A percentile compares a stretch with the other conserved stretches of the same genome.
Evolutionary conservation across 1,140 invertebrate genomes (phyloP).

Genomic region (Ostrea edulis): DNA sequence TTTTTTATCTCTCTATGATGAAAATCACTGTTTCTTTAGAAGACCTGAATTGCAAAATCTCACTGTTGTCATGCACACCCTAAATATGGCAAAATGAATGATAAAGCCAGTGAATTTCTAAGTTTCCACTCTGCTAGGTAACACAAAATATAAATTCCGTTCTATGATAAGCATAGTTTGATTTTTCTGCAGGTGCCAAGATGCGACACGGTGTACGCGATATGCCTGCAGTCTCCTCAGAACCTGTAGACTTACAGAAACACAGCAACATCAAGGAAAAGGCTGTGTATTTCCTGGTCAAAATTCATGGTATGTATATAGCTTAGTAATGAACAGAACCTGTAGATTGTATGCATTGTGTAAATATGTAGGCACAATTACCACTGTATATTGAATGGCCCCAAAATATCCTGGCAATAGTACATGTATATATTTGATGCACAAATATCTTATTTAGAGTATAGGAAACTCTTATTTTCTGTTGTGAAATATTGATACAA

Average conservation of each 20-base stretch:
- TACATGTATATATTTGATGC: too few relatives aligned
- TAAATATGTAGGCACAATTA: background rate
- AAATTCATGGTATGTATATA: conserved; percentile 65
- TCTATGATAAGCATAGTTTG: background rate
- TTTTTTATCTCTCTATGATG: too few relatives aligned
- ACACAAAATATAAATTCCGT: too few relatives aligned
- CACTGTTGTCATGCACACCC: too few relatives aligned
- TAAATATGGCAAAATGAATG: too few relatives aligned
- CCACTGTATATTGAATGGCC: background rate
- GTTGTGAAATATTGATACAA: too few relatives aligned
- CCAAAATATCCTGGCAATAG: background rate
- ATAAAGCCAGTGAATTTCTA: too few relatives aligned
- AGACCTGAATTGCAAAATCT: too few relatives aligned
- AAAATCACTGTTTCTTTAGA: too few relatives aligned
- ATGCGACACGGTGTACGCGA: conserved; percentile 42
- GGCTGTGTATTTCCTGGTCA: conserved; percentile 63
- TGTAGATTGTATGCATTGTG: background rate
- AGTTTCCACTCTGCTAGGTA: too few relatives aligned
- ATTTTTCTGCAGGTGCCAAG: conserved; percentile 44
- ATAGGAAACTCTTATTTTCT: too few relatives aligned
- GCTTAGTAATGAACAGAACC: background rate
- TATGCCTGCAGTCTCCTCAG: conserved; percentile 48
- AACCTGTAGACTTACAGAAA: conserved; percentile 57
- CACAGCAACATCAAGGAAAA: conserved; percentile 78
- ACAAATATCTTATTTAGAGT: too few relatives aligned